Evolutionary conservation across 1,140 invertebrate species (phyloP).

Genomic region (Calliopsis andreniformis): DNA sequence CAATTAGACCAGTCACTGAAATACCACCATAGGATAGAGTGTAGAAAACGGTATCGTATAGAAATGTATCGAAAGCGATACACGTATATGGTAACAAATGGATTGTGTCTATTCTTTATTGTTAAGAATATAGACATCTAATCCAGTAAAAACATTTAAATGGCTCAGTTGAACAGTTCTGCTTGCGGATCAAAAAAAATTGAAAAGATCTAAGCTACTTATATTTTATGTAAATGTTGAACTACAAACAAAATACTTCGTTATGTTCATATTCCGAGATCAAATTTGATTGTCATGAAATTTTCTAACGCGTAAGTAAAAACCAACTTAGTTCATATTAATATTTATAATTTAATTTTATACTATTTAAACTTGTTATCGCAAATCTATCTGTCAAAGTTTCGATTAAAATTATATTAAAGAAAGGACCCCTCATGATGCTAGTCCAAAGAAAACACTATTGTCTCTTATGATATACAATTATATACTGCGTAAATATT

Average conservation of each 20-base stretch:
- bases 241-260: not conserved
- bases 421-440: slow-evolving; percentile 24
- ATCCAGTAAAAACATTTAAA: slow-evolving; percentile 65
- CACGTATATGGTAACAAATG: slow-evolving; percentile 63
- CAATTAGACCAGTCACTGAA: slow-evolving; percentile 51
- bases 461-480: slow-evolving; percentile 12
- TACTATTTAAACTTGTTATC: not conserved
- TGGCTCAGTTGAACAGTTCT: slow-evolving; percentile 43
- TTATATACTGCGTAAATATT: slow-evolving; percentile 30
- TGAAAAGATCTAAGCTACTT: slow-evolving; percentile 24
- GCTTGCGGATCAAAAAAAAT: slow-evolving; percentile 42
- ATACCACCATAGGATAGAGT: slow-evolving; percentile 51
- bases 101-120: slow-evolving; percentile 80
- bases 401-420: not conserved
- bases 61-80: slow-evolving; percentile 51
- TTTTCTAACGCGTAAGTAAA: not conserved
- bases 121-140: slow-evolving; percentile 79
- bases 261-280: not conserved
- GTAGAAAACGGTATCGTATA: slow-evolving; percentile 52
- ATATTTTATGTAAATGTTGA: not conserved
- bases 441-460: slow-evolving; percentile 32
- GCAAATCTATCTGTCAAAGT: slow-evolving; percentile 1
- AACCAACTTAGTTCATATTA: not conserved
- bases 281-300: not conserved
- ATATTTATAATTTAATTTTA: not conserved